Evolutionary conservation across 2,113 vertebrate genomes (phyloP), one percentile per base, ranked within the genome.

Genomic region (Cervus canadensis): DNA sequence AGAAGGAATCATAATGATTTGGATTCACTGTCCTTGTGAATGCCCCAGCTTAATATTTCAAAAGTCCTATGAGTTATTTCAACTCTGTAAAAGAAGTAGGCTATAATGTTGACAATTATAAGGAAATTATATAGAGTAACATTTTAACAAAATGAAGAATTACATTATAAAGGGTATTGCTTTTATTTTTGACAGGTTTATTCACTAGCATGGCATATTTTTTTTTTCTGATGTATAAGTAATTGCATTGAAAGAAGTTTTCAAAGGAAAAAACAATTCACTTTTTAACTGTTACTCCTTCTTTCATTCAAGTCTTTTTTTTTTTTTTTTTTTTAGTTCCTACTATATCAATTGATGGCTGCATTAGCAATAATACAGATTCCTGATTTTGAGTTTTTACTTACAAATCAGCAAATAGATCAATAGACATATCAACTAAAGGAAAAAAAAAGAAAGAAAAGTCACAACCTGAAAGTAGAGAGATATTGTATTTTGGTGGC

Each of bases 11-110:
- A 79, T 59, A 12, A 30, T 82, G 48, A 92, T 92, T 81, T 90
- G 26, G 17, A 91, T 84, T 90, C 48, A 62, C 16, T 96, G 71
- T 96, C 89, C 92, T 94, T 92, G 64, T 54, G 78, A 92, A 89
- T 89, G 45, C 43, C n/a, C 17, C 50, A 60, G 16, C 25, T 94
- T 96, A 45, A 87, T 96, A 96, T 94, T 96, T 79, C 40, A 94
- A 71, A 83, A 59, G 40, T 28, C 14, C 26, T 93, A 9, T 11
- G 30, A 50, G 26, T 28, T 97, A 87, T 91, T 93, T 87, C 48
- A 78, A 43, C 21, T 16, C 1, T 5, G n/a, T 94, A 40, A 54
- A 93, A 64, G 87, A 85, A 52, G 8, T 36, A 84, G 14, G n/a
- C 36, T 60, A 12, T 36, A n/a, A 50, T 89, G 81, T 33, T 96